phyloP scores from a whole-genome alignment of 1,140 invertebrate genomes.

The Tetranychus urticae region DNA sequence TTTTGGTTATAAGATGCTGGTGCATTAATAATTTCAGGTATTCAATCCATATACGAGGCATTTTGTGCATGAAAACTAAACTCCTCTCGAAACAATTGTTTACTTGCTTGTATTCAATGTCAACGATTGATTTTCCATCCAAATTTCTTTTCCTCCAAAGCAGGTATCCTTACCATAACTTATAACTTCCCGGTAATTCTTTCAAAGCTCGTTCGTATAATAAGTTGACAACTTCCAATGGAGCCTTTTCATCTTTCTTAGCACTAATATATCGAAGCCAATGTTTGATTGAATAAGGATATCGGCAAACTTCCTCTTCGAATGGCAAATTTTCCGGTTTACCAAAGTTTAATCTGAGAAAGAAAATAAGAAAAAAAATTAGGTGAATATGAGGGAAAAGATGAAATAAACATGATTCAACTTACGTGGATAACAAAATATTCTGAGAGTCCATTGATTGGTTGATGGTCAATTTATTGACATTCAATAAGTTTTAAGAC shows the following conservation, averaged over 20 bases:
- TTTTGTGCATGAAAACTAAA: constrained; percentile 97
- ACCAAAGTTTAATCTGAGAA: background rate
- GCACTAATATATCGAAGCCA: constrained; percentile 95
- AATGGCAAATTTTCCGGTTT: constrained; percentile 81
- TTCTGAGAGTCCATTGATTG: too few species aligned
- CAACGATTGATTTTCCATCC: constrained; percentile 50
- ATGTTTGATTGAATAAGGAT: constrained; percentile 88
- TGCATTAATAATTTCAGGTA: constrained; percentile 76
- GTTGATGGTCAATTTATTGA: too few species aligned
- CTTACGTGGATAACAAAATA: too few species aligned
- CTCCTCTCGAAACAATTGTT: constrained; percentile 89
- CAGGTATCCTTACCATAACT: constrained; percentile 91
- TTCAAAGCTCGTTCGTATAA: constrained; percentile 88
- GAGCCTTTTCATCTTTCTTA: constrained; percentile 50
- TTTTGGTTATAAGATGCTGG: constrained; percentile 67
- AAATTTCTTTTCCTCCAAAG: constrained; percentile 56
- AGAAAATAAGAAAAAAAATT: background rate
- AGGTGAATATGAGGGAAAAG: background rate
- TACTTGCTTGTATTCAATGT: constrained; percentile 68
- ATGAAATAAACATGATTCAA: too few species aligned
- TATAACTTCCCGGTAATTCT: constrained; percentile 90
- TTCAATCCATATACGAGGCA: constrained; percentile 97
- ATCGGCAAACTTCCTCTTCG: constrained; percentile 90
- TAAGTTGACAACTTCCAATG: constrained; percentile 56
- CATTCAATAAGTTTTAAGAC: too few species aligned